A percentile compares a stretch with the other conserved stretches of the same genome.
phyloP scores from a whole-genome alignment of 2,888 invertebrate species.

The Acanthosepion lycidas region DNA sequence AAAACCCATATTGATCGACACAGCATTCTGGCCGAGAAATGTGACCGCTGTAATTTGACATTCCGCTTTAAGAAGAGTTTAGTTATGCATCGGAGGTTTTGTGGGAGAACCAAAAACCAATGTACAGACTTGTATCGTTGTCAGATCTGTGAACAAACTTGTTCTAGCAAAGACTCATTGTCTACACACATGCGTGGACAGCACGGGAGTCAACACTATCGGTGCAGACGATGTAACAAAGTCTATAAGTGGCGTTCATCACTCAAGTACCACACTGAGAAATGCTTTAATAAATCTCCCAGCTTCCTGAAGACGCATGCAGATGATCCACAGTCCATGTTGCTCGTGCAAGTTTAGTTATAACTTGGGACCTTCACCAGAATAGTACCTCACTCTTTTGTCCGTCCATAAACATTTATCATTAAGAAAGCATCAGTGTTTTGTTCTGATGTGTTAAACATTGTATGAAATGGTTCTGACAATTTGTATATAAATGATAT shows the following conservation, averaged over 20 bases:
- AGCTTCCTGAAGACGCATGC: background rate
- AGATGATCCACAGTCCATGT: background rate
- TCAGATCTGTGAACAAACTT: conserved; percentile 36
- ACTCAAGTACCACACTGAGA: background rate
- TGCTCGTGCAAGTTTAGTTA: background rate
- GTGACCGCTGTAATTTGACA: conserved; percentile 37
- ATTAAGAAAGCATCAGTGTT: too few relatives aligned
- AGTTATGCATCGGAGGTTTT: background rate
- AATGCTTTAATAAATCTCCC: conserved; percentile 13
- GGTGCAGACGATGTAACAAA: conserved; percentile 2
- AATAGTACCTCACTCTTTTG: background rate
- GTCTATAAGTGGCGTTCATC: conserved; percentile 41
- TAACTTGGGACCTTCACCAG: background rate
- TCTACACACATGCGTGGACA: conserved; percentile 40
- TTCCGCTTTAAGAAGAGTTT: conserved; percentile 40
- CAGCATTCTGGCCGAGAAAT: conserved; percentile 8
- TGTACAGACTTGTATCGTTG: background rate
- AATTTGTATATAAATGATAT: too few relatives aligned
- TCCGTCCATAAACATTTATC: too few relatives aligned
- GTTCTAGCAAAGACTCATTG: conserved; percentile 18
- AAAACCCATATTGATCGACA: conserved; percentile 13
- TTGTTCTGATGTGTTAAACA: too few relatives aligned
- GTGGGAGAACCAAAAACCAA: conserved; percentile 33
- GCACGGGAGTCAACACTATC: conserved; percentile 38
- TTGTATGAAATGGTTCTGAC: too few relatives aligned